Base-by-base conservation (phyloP, 2,888 invertebrate genomes). In the Macrophya alboannulata region DNA sequence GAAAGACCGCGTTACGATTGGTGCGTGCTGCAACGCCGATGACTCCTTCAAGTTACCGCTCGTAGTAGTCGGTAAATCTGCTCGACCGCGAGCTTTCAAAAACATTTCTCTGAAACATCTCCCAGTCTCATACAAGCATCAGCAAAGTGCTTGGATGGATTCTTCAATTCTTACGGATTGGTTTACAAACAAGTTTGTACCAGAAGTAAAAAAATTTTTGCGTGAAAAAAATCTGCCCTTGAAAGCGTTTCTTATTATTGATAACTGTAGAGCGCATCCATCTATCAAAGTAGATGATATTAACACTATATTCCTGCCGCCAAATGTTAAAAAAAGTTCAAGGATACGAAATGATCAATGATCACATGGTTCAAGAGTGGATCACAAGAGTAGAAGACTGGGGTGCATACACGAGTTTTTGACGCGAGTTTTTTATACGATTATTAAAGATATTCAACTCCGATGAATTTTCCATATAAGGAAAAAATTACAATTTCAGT, bases 21-120 rank as follows among this genome's bases (percentile, higher is more conserved):
- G n/a, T n/a, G n/a, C n/a, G n/a, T n/a, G n/a, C n/a, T n/a, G n/a
- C n/a, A n/a, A n/a, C n/a, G n/a, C n/a, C n/a, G n/a, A n/a, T n/a
- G n/a, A n/a, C 65, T 65, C 65, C 4, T 65, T 65, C 79, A 87
- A 87, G 68, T 45, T 87, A 45, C 85, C 81, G 12, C 62, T 87
- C 45, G 83, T 87, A 82, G 55, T 87, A 6, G 86, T 86, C 71
- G 87, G 86, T 55, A 87, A 86, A 85, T 84, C 86, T 17, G 81
- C 21, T 37, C 74, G 85, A 72, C 79, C 85, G 62, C 74, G 84
- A 85, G 85, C 85, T 55, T 82, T 87, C 51, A 87, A 86, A 81
- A 85, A 85, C 68, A 62, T 86, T 65, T 40, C 81, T 84, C n/a
- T 51, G 55, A 55, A 82, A 82, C 76, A 84, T 48, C 81, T 87